These are phyloP conservation scores for Otus sunia DNA, from an alignment of 2,113 vertebrate genomes.

Conservation along the genomic window DNA sequence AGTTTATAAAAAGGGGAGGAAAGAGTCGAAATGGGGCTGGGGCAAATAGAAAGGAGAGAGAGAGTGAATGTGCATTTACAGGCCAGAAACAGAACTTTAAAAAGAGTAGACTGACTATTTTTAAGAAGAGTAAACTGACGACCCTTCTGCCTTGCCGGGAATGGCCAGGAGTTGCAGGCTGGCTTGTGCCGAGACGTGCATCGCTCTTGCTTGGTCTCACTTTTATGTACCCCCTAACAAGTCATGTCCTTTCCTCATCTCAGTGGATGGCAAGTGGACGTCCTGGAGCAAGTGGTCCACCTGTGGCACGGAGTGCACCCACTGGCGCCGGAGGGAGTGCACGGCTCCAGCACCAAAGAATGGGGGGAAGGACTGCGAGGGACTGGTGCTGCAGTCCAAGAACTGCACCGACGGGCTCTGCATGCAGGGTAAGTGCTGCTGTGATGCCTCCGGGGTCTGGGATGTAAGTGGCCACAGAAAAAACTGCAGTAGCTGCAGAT, in stretches of 20 bases:
- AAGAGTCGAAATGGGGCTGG: not conserved
- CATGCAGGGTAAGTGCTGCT: slow-evolving; percentile 89
- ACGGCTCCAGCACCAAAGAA: slow-evolving; percentile 88
- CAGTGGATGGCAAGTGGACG: slow-evolving; percentile 94
- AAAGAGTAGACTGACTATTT: not conserved
- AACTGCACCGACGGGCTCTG: slow-evolving; percentile 95
- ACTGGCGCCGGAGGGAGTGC: slow-evolving; percentile 93
- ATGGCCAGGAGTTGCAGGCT: not conserved
- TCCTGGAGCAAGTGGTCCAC: slow-evolving; percentile 96
- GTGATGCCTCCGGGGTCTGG: accelerated
- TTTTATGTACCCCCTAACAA: not conserved
- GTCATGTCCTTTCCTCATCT: not conserved
- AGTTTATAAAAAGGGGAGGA: not conserved
- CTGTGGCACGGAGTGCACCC: slow-evolving; percentile 93
- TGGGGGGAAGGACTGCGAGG: slow-evolving; percentile 91
- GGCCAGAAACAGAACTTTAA: not conserved
- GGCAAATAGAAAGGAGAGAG: not conserved
- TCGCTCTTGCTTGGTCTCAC: accelerated
- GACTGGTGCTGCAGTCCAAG: slow-evolving; percentile 89
- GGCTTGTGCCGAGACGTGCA: accelerated
- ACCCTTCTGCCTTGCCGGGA: not conserved
- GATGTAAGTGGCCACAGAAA: not conserved
- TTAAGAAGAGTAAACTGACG: not conserved
- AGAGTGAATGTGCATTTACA: not conserved
- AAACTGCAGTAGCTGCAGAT: not conserved